These are phyloP conservation scores for Drosophila prolongata DNA, from an alignment of 2,888 invertebrate species.

Conservation along the genomic window DNA sequence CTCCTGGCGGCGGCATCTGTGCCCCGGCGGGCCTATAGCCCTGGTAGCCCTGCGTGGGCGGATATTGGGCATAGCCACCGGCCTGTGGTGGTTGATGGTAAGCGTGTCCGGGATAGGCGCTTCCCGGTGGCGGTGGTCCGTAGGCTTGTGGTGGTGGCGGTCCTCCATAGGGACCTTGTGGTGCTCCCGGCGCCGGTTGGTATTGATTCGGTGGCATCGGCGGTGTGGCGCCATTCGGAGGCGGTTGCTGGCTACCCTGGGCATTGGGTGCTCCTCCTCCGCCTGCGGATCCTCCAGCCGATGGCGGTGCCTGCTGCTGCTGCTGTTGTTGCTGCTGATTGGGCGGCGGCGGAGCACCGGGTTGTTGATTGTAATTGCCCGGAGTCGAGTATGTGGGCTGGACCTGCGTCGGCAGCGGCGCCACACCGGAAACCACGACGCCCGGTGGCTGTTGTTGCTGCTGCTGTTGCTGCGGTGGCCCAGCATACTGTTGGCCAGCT, in stretches of 20 bases:
- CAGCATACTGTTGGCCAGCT: conserved; percentile 53
- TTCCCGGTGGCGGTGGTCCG: conserved; percentile 82
- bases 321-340: conserved; percentile 80
- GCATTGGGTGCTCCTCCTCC: conserved; percentile 57
- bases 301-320: conserved; percentile 54
- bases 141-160: conserved; percentile 82
- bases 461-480: conserved; percentile 68
- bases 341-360: conserved; percentile 71
- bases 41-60: conserved; percentile 88
- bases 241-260: conserved; percentile 70
- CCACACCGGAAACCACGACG: conserved; percentile 79
- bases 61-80: conserved; percentile 87
- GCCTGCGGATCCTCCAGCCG: conserved; percentile 18
- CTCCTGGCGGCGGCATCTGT: conserved; percentile 86
- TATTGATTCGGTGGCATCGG: conserved; percentile 83
- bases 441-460: conserved; percentile 58
- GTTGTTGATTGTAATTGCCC: conserved; percentile 66
- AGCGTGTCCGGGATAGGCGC: conserved; percentile 86
- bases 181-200: conserved; percentile 82
- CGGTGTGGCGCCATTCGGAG: conserved; percentile 81
- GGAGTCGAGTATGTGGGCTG: conserved; percentile 83
- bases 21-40: conserved; percentile 87
- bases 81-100: conserved; percentile 85
- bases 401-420: conserved; percentile 77
- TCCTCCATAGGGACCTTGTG: conserved; percentile 81